Evolutionary conservation across 2,797 vertebrate genomes (phyloP).

Genomic region (Sylvilagus floridanus): DNA sequence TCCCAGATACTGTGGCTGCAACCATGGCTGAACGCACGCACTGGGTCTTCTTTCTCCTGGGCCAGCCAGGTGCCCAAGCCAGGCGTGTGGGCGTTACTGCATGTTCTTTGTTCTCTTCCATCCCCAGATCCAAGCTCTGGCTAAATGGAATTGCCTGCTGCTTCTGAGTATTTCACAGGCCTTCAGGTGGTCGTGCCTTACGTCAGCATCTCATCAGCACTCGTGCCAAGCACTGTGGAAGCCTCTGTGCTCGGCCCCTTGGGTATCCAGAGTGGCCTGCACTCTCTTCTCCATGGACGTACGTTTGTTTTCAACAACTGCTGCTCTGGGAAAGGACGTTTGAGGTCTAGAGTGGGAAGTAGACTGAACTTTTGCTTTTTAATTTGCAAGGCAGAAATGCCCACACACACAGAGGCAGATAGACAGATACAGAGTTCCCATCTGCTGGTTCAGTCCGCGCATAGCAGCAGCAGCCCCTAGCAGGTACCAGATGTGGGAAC

Average conservation of each 20-base stretch:
- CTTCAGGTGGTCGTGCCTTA: background rate
- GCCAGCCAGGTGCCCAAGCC: background rate
- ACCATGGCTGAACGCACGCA: background rate
- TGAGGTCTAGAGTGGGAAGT: background rate
- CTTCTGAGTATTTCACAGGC: background rate
- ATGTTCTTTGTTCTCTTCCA: background rate
- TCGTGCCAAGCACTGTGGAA: background rate
- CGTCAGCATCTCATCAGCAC: background rate
- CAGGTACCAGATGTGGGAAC: too few species aligned
- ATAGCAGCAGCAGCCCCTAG: too few species aligned
- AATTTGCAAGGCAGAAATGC: too few species aligned
- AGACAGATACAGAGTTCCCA: too few species aligned
- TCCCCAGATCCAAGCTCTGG: background rate
- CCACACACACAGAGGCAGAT: too few species aligned
- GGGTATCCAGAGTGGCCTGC: background rate
- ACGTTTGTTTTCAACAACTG: background rate
- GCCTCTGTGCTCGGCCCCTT: too few species aligned
- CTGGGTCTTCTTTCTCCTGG: background rate
- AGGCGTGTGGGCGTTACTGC: background rate
- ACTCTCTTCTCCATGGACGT: rapidly evolving
- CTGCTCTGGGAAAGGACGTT: background rate
- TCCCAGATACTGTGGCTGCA: background rate
- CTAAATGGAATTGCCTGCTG: background rate
- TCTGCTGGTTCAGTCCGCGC: too few species aligned
- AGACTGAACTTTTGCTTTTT: background rate